phyloP scores from a whole-genome alignment of 2,888 invertebrate genomes.

The Monochamus alternatus region DNA sequence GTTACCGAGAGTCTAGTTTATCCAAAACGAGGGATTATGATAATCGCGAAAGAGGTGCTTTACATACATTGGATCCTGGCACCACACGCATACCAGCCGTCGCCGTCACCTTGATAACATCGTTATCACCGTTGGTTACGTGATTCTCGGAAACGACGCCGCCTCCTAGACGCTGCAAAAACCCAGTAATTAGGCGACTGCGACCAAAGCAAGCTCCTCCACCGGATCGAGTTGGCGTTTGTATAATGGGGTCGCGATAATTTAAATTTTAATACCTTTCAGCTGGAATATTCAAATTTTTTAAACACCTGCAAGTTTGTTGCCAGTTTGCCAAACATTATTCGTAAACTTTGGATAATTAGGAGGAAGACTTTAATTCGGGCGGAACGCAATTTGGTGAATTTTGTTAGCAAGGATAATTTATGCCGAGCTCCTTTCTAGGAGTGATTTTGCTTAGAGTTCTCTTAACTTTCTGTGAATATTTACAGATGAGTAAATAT shows the following conservation, averaged over 20 bases:
- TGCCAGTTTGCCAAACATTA: slow-evolving; percentile 55
- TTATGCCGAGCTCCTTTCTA: slow-evolving; percentile 37
- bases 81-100: neutral
- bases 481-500: neutral
- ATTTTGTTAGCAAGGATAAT: slow-evolving; percentile 51
- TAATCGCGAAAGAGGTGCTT: slow-evolving; percentile 3
- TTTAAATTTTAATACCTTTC: slow-evolving; percentile 52
- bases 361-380: slow-evolving; percentile 47
- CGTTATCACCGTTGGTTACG: slow-evolving; percentile 9
- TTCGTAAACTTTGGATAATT: slow-evolving; percentile 56
- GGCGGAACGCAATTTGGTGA: slow-evolving; percentile 47
- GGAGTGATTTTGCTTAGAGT: too few relatives aligned
- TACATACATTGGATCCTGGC: slow-evolving; percentile 16
- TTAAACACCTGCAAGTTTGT: slow-evolving; percentile 54
- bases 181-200: slow-evolving; percentile 19
- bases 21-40: slow-evolving; percentile 23
- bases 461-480: too few relatives aligned
- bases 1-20: slow-evolving; percentile 1
- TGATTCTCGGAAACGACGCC: neutral
- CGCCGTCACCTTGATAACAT: slow-evolving; percentile 2
- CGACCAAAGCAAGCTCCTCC: slow-evolving; percentile 10
- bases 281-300: slow-evolving; percentile 55
- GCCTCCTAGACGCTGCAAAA: slow-evolving; percentile 9
- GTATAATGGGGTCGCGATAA: slow-evolving; percentile 46
- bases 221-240: slow-evolving; percentile 21